Base-by-base conservation (phyloP, 2,113 vertebrate genomes). In the Sinocyclocheilus rhinocerous region DNA sequence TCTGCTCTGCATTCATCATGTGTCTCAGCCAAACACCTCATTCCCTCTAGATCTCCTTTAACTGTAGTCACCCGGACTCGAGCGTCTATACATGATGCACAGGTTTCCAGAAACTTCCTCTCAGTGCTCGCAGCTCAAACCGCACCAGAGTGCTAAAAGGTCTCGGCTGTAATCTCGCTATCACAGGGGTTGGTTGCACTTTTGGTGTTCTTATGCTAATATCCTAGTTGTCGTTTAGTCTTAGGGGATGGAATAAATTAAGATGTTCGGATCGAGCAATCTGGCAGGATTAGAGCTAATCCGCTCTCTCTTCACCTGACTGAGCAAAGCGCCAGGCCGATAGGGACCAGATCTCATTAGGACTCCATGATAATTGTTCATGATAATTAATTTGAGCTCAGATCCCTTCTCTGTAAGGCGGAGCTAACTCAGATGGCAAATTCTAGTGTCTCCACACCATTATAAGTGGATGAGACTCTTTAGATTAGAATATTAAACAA, bases 121-220 rank as follows among this genome's bases (percentile, higher is more conserved):
- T 42, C 55, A 16, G 22, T 4, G 22, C 55, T 16, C 22, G 22
- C 52, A 13, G 61, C 79, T 81, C 24, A 18, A 81, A 48, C n/a
- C 8, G 4, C 39, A 67, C 59, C 59, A 48, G 39, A 86, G 92
- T 88, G 93, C 92, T 86, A 90, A 89, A 92, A 93, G 88, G 91
- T 50, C 73, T 94, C 93, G 91, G 42, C 52, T 93, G 94, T 92
- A 92, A 89, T 87, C 80, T 52, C n/a, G 20, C 9, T 48, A 92
- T 94, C 94, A 88, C 95, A 95, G 94, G 94, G 95, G 95, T 93
- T 96, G 95, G 94, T 94, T 96, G 95, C 93, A 93, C 94, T 95
- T 95, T 95, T 94, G 89, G 95, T 95, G 95, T 96, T 96, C 96
- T 97, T 96, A 95, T 96, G 95, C 95, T 96, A 96, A 96, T 95